These are phyloP conservation scores for Dolichallabes microphthalmus DNA, from an alignment of 2,113 vertebrate species.

Conservation along the genomic window DNA sequence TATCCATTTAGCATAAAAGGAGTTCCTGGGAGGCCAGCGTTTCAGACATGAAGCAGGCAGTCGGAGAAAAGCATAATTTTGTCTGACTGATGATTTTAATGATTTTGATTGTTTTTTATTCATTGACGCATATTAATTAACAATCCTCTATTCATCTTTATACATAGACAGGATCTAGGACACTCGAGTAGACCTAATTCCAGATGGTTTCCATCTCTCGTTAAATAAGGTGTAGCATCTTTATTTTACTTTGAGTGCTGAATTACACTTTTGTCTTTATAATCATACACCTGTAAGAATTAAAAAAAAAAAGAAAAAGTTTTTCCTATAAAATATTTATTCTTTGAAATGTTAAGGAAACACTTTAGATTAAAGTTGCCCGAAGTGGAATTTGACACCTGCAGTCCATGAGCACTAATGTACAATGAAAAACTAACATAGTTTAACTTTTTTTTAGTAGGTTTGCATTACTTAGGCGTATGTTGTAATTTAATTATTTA, in stretches of 20 bases:
- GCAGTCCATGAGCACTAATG: not conserved
- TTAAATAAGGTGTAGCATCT: not conserved
- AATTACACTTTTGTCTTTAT: not conserved
- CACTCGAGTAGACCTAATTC: not conserved
- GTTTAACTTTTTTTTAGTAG: not conserved
- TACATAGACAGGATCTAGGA: not conserved
- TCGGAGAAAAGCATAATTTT: not conserved
- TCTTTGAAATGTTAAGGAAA: not conserved
- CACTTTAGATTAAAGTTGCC: not conserved
- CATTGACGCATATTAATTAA: not conserved
- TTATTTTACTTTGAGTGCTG: not conserved
- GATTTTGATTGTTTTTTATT: not conserved
- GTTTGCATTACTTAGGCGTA: not conserved
- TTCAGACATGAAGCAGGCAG: no score
- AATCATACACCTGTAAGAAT: not conserved
- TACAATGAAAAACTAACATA: not conserved
- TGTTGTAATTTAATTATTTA: not conserved
- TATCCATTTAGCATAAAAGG: not conserved
- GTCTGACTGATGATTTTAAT: not conserved
- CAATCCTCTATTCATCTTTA: not conserved
- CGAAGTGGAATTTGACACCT: not conserved
- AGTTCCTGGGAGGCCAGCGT: no score
- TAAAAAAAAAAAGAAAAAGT: not conserved
- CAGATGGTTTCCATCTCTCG: not conserved
- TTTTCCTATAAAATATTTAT: not conserved